Percentiles rank a stretch among this genome's conserved stretches.
Evolutionary conservation across 2,113 vertebrate genomes (phyloP).

Genomic region (Pituophis catenifer): DNA sequence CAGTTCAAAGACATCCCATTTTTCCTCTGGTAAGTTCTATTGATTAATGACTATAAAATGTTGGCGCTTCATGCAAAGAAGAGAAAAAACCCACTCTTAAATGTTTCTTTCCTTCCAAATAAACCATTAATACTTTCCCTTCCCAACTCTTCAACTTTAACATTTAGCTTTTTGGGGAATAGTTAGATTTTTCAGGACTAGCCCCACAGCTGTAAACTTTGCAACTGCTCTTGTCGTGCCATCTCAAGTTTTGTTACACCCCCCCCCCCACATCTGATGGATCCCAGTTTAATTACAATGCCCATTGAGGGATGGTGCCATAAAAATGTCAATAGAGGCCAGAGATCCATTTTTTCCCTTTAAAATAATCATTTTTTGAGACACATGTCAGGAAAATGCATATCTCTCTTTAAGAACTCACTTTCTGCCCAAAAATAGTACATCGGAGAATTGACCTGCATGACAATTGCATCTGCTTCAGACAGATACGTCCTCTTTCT

Average conservation of each 20-base stretch:
- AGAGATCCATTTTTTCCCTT: neutral
- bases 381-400: neutral
- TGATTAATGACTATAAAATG: constrained; percentile 39
- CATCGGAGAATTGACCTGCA: neutral
- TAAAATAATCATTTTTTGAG: neutral
- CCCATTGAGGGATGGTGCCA: neutral
- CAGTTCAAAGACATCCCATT: constrained; percentile 70
- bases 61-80: constrained; percentile 35
- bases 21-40: constrained; percentile 74
- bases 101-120: neutral
- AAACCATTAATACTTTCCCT: neutral
- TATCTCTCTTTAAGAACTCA: neutral
- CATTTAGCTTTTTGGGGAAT: neutral
- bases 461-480: neutral
- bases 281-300: neutral
- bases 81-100: neutral
- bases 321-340: neutral
- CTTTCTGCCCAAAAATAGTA: neutral
- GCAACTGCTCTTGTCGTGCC: neutral
- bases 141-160: neutral
- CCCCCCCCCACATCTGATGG: accelerated
- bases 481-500: neutral
- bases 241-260: neutral
- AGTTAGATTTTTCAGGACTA: neutral
- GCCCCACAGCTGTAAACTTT: neutral